phyloP scores from a whole-genome alignment of 2,797 vertebrate genomes.

The Oreochromis mossambicus region DNA sequence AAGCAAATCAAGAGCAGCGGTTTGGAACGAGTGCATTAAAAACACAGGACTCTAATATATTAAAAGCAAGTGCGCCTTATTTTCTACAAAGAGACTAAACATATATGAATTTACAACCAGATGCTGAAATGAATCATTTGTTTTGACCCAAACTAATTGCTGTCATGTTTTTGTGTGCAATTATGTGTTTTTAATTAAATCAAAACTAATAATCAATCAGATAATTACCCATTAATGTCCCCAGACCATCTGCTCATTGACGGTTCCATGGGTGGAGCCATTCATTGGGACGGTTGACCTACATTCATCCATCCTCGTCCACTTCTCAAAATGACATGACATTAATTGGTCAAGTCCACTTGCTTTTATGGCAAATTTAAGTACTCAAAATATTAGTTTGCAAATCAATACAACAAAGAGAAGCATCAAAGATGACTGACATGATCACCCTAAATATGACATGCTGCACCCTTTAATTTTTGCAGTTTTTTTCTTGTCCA shows the following conservation, averaged over 20 bases:
- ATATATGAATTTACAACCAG: conserved; percentile 23
- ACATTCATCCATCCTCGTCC: conserved; percentile 43
- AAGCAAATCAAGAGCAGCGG: conserved; percentile 3
- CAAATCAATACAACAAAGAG: background rate
- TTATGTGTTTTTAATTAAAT: conserved; percentile 69
- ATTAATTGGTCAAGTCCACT: conserved; percentile 17
- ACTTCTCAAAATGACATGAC: background rate
- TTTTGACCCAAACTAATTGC: conserved; percentile 69
- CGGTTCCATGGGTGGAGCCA: conserved; percentile 12
- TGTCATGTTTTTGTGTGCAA: conserved; percentile 65
- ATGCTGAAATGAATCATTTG: conserved; percentile 60
- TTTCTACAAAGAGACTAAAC: background rate
- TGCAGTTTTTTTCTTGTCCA: conserved; percentile 23
- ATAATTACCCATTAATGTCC: conserved; percentile 50
- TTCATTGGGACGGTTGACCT: conserved; percentile 22
- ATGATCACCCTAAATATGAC: background rate
- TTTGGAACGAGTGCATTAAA: conserved; percentile 10
- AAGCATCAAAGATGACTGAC: background rate
- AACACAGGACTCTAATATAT: background rate
- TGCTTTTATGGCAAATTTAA: background rate
- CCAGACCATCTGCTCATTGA: conserved; percentile 68
- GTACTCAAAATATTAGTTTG: background rate
- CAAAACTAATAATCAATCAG: conserved; percentile 73
- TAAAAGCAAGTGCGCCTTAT: background rate
- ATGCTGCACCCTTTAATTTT: conserved; percentile 27